These are phyloP conservation scores for Nothoprocta pentlandii DNA, from an alignment of 2,113 vertebrate genomes.

Conservation along the genomic window DNA sequence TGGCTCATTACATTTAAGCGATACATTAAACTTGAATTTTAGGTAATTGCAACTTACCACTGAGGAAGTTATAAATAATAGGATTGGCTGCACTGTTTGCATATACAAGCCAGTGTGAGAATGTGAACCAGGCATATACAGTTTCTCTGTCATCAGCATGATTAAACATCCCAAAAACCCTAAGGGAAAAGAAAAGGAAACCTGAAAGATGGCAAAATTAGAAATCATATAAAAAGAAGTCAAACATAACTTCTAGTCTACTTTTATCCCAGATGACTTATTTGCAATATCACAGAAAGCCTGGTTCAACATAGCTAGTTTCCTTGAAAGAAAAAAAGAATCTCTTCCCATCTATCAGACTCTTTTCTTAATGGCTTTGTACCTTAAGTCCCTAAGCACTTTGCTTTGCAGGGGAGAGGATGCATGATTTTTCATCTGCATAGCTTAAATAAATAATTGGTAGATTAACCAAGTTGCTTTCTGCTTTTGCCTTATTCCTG, in stretches of 20 bases:
- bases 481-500: not conserved
- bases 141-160: slow-evolving; percentile 91
- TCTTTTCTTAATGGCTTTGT: not conserved
- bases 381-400: not conserved
- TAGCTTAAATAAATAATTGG: not conserved
- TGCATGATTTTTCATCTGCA: not conserved
- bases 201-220: slow-evolving; percentile 22
- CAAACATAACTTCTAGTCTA: not conserved
- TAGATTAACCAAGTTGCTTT: not conserved
- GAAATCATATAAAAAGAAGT: not conserved
- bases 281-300: not conserved
- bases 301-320: not conserved
- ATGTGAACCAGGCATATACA: slow-evolving; percentile 96
- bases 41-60: slow-evolving; percentile 85
- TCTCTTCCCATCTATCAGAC: not conserved
- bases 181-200: slow-evolving; percentile 66
- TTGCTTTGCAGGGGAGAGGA: not conserved
- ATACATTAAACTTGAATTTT: not conserved
- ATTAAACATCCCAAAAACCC: slow-evolving; percentile 94
- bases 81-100: slow-evolving; percentile 98
- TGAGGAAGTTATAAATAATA: slow-evolving; percentile 99
- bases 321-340: not conserved
- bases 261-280: not conserved
- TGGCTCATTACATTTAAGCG: slow-evolving; percentile 39
- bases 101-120: slow-evolving; percentile 98